A percentile compares a stretch with the other conserved stretches of the same genome.
Evolutionary conservation across 2,113 vertebrate species (phyloP).

Genomic region (Cacatua alba): DNA sequence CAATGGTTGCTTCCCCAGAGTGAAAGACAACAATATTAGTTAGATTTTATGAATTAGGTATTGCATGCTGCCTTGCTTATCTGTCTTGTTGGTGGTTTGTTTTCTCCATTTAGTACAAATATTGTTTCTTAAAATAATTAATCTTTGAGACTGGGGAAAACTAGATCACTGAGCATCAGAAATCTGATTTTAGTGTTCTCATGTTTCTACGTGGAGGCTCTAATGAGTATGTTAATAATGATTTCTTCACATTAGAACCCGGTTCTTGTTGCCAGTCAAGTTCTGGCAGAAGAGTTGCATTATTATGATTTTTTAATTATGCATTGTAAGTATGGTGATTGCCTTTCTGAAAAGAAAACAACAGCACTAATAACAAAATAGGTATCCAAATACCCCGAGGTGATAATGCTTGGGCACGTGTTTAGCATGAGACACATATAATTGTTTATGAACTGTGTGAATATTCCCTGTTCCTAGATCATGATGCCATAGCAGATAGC

Average conservation of each 20-base stretch:
- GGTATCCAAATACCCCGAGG: neutral
- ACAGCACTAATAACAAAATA: neutral
- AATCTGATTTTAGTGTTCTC: slow-evolving; percentile 25
- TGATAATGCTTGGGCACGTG: neutral
- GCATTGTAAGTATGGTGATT: neutral
- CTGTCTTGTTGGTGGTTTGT: neutral
- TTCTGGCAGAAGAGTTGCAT: neutral
- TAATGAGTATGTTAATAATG: slow-evolving; percentile 37
- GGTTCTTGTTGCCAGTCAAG: slow-evolving; percentile 23
- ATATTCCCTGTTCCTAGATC: neutral
- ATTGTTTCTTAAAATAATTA: slow-evolving; percentile 36
- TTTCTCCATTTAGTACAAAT: slow-evolving; percentile 13
- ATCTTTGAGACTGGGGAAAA: slow-evolving; percentile 14
- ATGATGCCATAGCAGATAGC: neutral
- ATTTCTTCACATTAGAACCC: slow-evolving; percentile 31
- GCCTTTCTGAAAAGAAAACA: slow-evolving; percentile 9
- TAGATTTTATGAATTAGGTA: neutral
- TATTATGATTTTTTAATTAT: slow-evolving; percentile 23
- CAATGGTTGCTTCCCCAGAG: neutral
- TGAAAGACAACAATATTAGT: neutral
- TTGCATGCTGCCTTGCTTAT: neutral
- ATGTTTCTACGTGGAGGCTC: slow-evolving; percentile 4
- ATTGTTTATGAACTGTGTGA: neutral
- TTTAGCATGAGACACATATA: neutral
- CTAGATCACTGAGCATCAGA: slow-evolving; percentile 12